These are phyloP conservation scores for Dallia pectoralis DNA, from an alignment of 2,797 vertebrate genomes.

Conservation along the genomic window DNA sequence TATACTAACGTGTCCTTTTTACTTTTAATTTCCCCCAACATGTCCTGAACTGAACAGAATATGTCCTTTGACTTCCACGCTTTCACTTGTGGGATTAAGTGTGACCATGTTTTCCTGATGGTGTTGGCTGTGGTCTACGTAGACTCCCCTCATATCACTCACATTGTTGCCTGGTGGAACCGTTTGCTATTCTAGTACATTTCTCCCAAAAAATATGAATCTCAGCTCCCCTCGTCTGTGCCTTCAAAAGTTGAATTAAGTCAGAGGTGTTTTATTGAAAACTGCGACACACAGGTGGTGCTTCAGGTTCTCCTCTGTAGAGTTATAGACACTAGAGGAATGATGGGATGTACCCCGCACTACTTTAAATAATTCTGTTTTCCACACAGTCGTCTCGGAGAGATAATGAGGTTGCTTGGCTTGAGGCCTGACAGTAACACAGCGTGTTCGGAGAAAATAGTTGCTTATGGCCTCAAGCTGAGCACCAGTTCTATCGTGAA, in stretches of 20 bases:
- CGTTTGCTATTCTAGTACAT: not conserved
- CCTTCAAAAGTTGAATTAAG: not conserved
- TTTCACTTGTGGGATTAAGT: no score
- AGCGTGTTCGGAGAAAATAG: not conserved
- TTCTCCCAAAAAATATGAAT: not conserved
- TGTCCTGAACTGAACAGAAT: no score
- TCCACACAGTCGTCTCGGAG: not conserved
- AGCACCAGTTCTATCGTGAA: not conserved
- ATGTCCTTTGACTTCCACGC: no score
- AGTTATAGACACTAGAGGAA: not conserved
- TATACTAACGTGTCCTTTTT: no score
- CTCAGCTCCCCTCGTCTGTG: not conserved
- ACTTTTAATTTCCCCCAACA: no score
- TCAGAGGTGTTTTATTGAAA: not conserved
- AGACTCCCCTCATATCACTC: not conserved
- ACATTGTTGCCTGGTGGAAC: not conserved
- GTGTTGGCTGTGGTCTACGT: not conserved
- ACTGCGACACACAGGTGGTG: not conserved
- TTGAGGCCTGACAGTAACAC: not conserved
- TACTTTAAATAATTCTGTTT: no score
- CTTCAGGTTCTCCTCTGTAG: not conserved
- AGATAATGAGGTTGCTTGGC: slow-evolving; percentile 11
- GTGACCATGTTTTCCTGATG: no score
- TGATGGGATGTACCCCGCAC: no score
- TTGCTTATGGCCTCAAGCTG: slow-evolving; percentile 1